Percentiles rank a stretch among this genome's conserved stretches.
Conservation (phyloP, 2,113 vertebrate species). For the Vulpes lagopus region DNA sequence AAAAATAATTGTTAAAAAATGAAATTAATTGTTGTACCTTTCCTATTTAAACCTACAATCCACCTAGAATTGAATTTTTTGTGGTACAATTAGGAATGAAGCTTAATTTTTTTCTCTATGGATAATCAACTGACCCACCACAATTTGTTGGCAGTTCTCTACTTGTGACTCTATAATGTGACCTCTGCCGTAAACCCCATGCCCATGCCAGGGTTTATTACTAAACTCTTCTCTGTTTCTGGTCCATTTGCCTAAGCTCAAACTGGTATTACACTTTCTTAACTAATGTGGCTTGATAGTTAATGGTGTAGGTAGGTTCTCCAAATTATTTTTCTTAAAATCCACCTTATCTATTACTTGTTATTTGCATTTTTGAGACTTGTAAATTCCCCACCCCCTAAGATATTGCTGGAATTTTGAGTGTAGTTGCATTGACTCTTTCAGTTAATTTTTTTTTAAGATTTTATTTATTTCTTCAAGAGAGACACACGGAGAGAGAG, state of each 20-base stretch:
- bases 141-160: not conserved
- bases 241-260: not conserved
- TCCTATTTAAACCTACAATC: not conserved
- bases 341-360: not conserved
- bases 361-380: constrained; percentile 23
- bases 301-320: not conserved
- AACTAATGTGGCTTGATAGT: not conserved
- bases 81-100: not conserved
- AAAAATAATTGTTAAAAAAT: not conserved
- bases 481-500: no score
- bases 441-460: not conserved
- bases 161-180: not conserved
- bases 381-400: not conserved
- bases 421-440: not conserved
- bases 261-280: not conserved
- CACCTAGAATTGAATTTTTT: not conserved
- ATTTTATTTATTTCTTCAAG: no score
- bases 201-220: not conserved
- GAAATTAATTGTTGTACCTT: not conserved
- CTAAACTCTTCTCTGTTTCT: not conserved
- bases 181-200: not conserved
- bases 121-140: not conserved
- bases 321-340: not conserved
- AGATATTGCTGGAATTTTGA: not conserved
- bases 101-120: not conserved